Evolutionary conservation across 2,888 invertebrate species (phyloP), one percentile per base, ranked within the genome.

Genomic region (Tineola bisselliella): DNA sequence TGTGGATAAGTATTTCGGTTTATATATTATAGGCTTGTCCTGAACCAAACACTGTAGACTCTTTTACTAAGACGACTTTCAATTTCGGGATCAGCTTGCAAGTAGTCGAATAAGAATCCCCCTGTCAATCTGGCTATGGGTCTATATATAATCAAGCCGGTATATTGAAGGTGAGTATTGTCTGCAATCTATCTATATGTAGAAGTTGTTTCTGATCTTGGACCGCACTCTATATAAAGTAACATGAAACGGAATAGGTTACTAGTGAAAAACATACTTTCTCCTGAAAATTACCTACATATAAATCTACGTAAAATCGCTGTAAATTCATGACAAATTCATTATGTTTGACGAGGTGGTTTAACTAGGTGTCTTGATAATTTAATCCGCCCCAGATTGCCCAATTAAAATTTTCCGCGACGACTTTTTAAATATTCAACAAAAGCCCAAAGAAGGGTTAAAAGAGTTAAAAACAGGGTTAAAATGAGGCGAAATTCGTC

Each of bases 281-380:
- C 6, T 4, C 25, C 25, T 4, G 6, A 25, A 25, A 25, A 25
- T 31, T 10, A 31, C 10, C 31, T 31, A 31, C 31, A 44, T 5
- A 13, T 18, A 15, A 15, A 5, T 48, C 70, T 69, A 67, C 63
- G 61, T 66, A 61, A 59, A 48, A 61, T 66, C 68, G 68, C 72
- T 75, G 77, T 78, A 76, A 81, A 84, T 79, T 80, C 81, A 79
- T 79, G 81, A 78, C 73, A 80, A 86, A 84, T 86, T 86, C 84
- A 87, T 86, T 84, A 86, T 79, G 75, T 81, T 80, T 73, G 71
- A 72, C 77, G 69, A 74, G 77, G 76, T 75, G 78, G 74, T 72
- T 75, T 84, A 83, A 84, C 84, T 79, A 86, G 86, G 86, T 86
- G 86, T 84, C 87, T 86, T 87, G 83, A 87, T 86, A 86, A 86